Base-by-base conservation (phyloP, 1,140 invertebrate species). In the Drosophila mojavensis region DNA sequence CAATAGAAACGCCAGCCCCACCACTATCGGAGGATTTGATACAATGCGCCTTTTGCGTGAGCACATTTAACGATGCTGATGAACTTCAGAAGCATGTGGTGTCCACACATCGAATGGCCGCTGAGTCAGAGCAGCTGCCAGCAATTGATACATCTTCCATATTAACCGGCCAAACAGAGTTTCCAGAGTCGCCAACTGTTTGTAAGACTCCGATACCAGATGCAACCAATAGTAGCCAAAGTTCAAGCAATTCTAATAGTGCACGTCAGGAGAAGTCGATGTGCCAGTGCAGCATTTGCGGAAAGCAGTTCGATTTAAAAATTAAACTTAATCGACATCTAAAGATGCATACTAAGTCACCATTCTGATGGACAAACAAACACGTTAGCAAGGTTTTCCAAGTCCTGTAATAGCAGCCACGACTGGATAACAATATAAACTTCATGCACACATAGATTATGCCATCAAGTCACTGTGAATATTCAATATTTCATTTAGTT, bases 301-400 rank as follows among this genome's bases (percentile, higher is more conserved):
- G 58, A 2, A 90, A 79, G 63, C 13, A 51, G 1, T 91, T 90
- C 20, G 66, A 86, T 51, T 65, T 91, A 4, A 78, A 82, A 53
- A 85, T 91, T 28, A 90, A 83, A 50, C 73, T 91, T 5, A 91
- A 91, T 64, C 71, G 78, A 5, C 90, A 91, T 68, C 33, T 91
- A 11, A 75, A 59, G 20, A 64, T 64, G 15, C 90, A 91, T 26
- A 69, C 60, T 2, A 51, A 54, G 39, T 11, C 53, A 0, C 51
- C 69, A 4, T 30, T 69, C 13, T 68, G 15, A 64, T 41, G 4
- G 10, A 54, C 26, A 30, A 33, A 10, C 24, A 15, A 59, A 17
- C 17, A 17, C 28, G 4, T 33, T 11, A 11, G 15, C n/a, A 55
- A 55, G 5, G 5, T n/a, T 5, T 33, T 17, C 15, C 13, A 43